These are phyloP conservation scores for Chaitophorus viminalis DNA, from an alignment of 2,888 invertebrate species.

Conservation along the genomic window DNA sequence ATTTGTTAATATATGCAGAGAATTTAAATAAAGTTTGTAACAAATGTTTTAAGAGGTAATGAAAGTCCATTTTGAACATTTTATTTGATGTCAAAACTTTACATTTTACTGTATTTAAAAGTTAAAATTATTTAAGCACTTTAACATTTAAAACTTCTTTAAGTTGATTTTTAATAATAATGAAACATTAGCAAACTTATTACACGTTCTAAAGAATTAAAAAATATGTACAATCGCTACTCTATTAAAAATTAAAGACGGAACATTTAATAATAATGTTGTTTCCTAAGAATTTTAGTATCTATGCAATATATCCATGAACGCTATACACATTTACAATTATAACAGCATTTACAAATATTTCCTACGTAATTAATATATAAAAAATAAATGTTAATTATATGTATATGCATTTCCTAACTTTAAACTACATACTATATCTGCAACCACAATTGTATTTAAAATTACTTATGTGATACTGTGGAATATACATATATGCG, in stretches of 20 bases:
- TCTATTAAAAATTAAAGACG: background rate
- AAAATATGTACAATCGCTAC: slow-evolving; percentile 1
- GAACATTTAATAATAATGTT: background rate
- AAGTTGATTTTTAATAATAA: slow-evolving; percentile 40
- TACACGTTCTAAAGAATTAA: background rate
- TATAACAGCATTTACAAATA: too few species aligned
- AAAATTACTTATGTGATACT: too few species aligned
- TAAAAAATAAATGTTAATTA: too few species aligned
- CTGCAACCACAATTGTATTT: too few species aligned
- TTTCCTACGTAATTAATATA: too few species aligned
- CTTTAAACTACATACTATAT: too few species aligned
- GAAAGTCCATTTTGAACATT: slow-evolving; percentile 45
- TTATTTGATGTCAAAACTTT: slow-evolving; percentile 52
- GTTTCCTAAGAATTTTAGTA: background rate
- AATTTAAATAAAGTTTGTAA: slow-evolving; percentile 50
- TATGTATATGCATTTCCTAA: too few species aligned
- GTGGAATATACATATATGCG: too few species aligned
- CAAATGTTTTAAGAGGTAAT: slow-evolving; percentile 37
- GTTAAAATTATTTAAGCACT: slow-evolving; percentile 45
- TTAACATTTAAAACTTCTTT: slow-evolving; percentile 34
- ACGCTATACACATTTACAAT: too few species aligned
- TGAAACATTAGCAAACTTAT: slow-evolving; percentile 32
- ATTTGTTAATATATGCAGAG: slow-evolving; percentile 6
- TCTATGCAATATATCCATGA: too few species aligned
- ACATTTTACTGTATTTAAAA: slow-evolving; percentile 23